Base-by-base conservation (phyloP, 92 coral and sea anemone species). In the Actinostola sp. region DNA sequence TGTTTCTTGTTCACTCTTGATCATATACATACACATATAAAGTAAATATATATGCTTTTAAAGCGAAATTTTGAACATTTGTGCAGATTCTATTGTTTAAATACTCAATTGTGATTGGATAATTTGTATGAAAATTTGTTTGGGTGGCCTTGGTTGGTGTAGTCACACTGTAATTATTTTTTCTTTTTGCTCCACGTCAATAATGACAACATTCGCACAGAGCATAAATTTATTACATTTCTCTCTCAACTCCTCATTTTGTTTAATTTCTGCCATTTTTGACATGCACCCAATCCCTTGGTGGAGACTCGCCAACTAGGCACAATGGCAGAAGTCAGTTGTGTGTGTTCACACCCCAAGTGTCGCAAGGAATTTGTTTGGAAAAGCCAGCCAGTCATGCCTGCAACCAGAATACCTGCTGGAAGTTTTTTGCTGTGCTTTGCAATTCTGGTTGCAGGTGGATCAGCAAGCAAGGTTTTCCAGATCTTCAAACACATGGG, bases 341-440 rank as follows among this genome's bases (percentile, higher is more conserved):
- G n/a, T 49, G n/a, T 49, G 16, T 49, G 55, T 49, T 11, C 55
- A 0, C 16, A 49, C 6, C 6, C 0, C 0, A 23, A 49, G 0
- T 49, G 55, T 1, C n/a, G 55, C n/a, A n/a, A 1, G 17, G 55
- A 49, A 49, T 49, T 49, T 49, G 25, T n/a, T 11, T 85, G 90
- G 86, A 71, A 73, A 20, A 79, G 82, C 15, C 90, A 85, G 54
- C 82, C 86, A 7, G 34, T 28, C 30, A 75, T 80, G 72, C 79
- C 76, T 27, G 83, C 73, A 43, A 72, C 80, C 26, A 72, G 38
- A 34, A 50, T 71, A 52, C 73, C 53, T 41, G 86, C 77, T 15
- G 84, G 78, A 21, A 79, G 69, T 56, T 60, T 69, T 66, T 70
- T 79, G 63, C 31, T 70, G 1, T 36, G 64, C 45, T 72, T 80